Conservation (phyloP, 2,797 vertebrate genomes). For the Gymnoscopelus braueri region DNA sequence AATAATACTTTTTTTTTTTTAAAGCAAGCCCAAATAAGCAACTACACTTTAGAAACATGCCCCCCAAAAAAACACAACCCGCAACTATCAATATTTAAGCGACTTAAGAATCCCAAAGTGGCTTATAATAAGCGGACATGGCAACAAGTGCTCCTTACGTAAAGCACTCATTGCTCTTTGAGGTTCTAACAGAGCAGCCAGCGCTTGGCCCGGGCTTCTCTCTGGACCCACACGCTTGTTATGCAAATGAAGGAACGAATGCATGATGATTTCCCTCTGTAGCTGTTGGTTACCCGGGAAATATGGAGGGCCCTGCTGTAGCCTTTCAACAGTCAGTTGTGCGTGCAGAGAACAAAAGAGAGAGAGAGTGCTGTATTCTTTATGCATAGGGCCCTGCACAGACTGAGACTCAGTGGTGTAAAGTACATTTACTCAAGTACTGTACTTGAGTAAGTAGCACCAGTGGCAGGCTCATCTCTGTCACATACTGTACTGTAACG, state of each 20-base stretch:
- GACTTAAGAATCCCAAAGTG: too few species aligned
- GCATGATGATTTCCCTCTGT: constrained; percentile 64
- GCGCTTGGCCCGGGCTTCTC: constrained; percentile 38
- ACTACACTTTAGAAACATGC: too few species aligned
- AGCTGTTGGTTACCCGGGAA: constrained; percentile 69
- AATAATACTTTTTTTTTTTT: too few species aligned
- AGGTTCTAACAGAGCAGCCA: constrained; percentile 25
- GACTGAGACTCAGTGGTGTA: too few species aligned
- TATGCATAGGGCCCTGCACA: too few species aligned
- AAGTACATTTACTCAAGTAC: too few species aligned
- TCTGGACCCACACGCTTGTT: constrained; percentile 48
- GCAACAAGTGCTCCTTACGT: constrained; percentile 33
- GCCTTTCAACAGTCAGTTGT: constrained; percentile 8
- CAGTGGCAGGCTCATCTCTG: too few species aligned
- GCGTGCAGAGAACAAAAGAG: neutral
- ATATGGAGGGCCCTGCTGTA: constrained; percentile 38
- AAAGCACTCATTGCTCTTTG: constrained; percentile 25
- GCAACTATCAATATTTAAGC: too few species aligned
- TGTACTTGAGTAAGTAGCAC: too few species aligned
- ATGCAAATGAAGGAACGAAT: constrained; percentile 71
- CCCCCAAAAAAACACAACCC: too few species aligned
- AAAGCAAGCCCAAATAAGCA: too few species aligned
- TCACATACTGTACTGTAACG: too few species aligned
- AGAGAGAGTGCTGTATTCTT: neutral
- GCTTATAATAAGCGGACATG: neutral